Evolutionary conservation across 2,888 invertebrate genomes (phyloP), one percentile per base, ranked within the genome.

Genomic region (Caenorhabditis zanzibari): DNA sequence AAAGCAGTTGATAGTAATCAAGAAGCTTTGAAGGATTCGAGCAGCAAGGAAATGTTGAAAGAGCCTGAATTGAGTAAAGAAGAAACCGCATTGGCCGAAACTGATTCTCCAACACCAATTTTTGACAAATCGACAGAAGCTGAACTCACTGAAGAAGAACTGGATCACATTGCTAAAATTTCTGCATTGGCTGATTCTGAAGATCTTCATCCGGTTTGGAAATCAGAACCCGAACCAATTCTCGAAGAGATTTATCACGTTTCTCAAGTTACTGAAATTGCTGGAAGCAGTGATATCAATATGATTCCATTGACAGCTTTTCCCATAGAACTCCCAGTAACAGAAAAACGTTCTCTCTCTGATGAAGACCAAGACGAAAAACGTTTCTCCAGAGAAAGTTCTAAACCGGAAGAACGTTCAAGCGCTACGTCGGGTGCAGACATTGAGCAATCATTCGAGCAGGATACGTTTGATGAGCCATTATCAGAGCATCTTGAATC

Each of bases 51-150:
- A 38, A 12, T 32, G 14, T 16, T 9, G 32, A 35, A 35, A 19
- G 19, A 59, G 38, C n/a, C 32, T 2, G 59, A 66, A 41, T 38
- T 87, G 9, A 81, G 85, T 24, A 66, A 83, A 24, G 85, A 85
- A 64, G 86, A 88, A 58, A 35, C 85, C 22, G 75, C 28, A 19
- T 38, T 63, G 28, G 74, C 83, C 7, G 38, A 6, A 24, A 54
- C 16, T 19, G 22, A 24, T 14, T 54, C 24, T 54, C 10, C 19
- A 24, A 24, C 24, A 16, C 19, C 49, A 19, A 6, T 19, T 3
- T 49, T 26, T 14, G 22, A 14, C 10, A 16, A 22, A 28, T 2
- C 35, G 14, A 32, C 24, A 16, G 83, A 72, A 47, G 14, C 26
- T 7, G 41, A 38, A 64, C 66, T 83, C 16, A 35, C 56, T 2